These are phyloP conservation scores for Ectemnius cavifrons DNA, from an alignment of 2,888 invertebrate species.

Conservation along the genomic window DNA sequence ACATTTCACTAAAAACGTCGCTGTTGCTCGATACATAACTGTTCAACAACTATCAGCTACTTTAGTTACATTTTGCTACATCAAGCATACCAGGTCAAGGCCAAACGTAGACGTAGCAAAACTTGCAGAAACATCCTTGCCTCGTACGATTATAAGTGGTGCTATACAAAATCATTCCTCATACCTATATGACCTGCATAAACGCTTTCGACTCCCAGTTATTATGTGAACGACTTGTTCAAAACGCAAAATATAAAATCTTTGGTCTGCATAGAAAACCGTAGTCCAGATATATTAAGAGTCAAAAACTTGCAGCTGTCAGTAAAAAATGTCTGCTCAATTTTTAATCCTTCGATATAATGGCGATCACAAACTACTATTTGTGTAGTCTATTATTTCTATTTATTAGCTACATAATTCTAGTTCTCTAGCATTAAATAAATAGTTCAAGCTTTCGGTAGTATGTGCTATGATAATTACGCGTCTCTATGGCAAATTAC, in stretches of 20 bases:
- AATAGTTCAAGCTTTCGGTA: slow-evolving; percentile 3
- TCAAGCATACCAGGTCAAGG: not conserved
- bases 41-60: slow-evolving; percentile 33
- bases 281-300: slow-evolving; percentile 40
- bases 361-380: slow-evolving; percentile 34
- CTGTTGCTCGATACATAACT: slow-evolving; percentile 13
- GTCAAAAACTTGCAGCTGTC: slow-evolving; percentile 41
- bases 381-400: slow-evolving; percentile 5
- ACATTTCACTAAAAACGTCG: slow-evolving; percentile 43
- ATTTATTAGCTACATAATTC: slow-evolving; percentile 22
- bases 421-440: slow-evolving; percentile 25
- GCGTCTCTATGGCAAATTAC: not conserved
- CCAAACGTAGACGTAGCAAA: too few relatives aligned
- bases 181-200: slow-evolving; percentile 38
- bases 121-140: too few relatives aligned
- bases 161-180: slow-evolving; percentile 11
- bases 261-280: slow-evolving; percentile 48
- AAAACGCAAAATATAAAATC: slow-evolving; percentile 49
- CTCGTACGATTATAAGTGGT: too few relatives aligned
- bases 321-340: too few relatives aligned
- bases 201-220: slow-evolving; percentile 32
- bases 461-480: not conserved
- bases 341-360: slow-evolving; percentile 42
- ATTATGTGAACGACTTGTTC: slow-evolving; percentile 35
- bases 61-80: slow-evolving; percentile 26